phyloP scores from a whole-genome alignment of 1,140 invertebrate genomes.

The Acromyrmex echinatior region DNA sequence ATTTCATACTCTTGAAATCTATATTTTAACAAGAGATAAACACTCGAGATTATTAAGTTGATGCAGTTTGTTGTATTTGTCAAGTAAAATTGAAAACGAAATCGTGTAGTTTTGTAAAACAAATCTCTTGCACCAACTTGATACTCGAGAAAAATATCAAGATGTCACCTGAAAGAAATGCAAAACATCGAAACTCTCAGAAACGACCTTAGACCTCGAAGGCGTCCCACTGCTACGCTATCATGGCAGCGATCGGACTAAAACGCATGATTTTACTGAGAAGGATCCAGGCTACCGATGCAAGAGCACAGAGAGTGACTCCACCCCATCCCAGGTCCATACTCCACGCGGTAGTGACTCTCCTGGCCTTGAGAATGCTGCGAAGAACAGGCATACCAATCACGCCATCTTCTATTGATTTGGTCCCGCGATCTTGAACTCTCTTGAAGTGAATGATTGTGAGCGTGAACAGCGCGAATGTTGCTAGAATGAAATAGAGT shows the following conservation, averaged over 20 bases:
- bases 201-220: slow-evolving; percentile 79
- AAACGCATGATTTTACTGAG: slow-evolving; percentile 96
- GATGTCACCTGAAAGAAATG: slow-evolving; percentile 33
- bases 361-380: slow-evolving; percentile 88
- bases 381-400: slow-evolving; percentile 87
- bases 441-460: slow-evolving; percentile 96
- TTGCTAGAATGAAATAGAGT: slow-evolving; percentile 88
- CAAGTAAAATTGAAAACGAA: background rate
- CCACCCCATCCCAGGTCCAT: slow-evolving; percentile 94
- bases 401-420: slow-evolving; percentile 89
- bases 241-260: slow-evolving; percentile 92
- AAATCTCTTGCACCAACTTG: slow-evolving; percentile 17
- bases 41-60: slow-evolving; percentile 16
- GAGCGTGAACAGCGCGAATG: slow-evolving; percentile 95
- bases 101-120: background rate
- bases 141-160: background rate
- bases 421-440: slow-evolving; percentile 87
- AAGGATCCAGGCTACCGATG: slow-evolving; percentile 94
- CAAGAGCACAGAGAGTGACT: slow-evolving; percentile 92
- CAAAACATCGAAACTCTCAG: slow-evolving; percentile 39
- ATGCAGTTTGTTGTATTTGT: background rate
- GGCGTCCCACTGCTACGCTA: slow-evolving; percentile 87
- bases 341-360: slow-evolving; percentile 93
- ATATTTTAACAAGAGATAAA: background rate
- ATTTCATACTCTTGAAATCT: background rate